phyloP scores from a whole-genome alignment of 2,797 vertebrate species.

The Urosaurus nigricauda region DNA sequence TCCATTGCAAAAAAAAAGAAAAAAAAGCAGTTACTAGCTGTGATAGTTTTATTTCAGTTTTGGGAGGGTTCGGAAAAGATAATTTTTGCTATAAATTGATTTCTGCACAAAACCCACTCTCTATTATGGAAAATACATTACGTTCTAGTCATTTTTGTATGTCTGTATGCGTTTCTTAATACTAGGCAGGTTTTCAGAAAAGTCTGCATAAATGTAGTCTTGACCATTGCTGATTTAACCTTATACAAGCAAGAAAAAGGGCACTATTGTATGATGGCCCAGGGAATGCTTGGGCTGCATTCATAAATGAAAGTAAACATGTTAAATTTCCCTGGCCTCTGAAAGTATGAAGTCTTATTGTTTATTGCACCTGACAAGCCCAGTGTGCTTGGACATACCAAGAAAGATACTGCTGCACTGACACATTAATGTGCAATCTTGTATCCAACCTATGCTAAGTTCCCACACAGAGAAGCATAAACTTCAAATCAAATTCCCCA shows the following conservation, averaged over 20 bases:
- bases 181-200: not conserved
- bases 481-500: constrained; percentile 34
- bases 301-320: not conserved
- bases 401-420: not conserved
- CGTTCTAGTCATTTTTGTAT: no score
- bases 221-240: not conserved
- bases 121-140: no score
- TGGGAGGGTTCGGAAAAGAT: no score
- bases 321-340: not conserved
- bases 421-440: not conserved
- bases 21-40: no score
- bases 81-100: no score
- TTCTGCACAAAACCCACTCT: no score
- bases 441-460: not conserved
- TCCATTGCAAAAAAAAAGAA: no score
- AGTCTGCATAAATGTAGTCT: not conserved
- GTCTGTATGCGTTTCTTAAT: not conserved
- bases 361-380: not conserved
- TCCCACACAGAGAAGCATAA: not conserved
- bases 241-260: not conserved
- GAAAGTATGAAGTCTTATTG: not conserved
- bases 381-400: not conserved
- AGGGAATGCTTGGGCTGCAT: not conserved
- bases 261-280: not conserved
- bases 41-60: no score